A percentile compares a stretch with the other conserved stretches of the same genome.
Evolutionary conservation across 1,140 invertebrate genomes (phyloP).

Genomic region (Episyrphus balteatus): DNA sequence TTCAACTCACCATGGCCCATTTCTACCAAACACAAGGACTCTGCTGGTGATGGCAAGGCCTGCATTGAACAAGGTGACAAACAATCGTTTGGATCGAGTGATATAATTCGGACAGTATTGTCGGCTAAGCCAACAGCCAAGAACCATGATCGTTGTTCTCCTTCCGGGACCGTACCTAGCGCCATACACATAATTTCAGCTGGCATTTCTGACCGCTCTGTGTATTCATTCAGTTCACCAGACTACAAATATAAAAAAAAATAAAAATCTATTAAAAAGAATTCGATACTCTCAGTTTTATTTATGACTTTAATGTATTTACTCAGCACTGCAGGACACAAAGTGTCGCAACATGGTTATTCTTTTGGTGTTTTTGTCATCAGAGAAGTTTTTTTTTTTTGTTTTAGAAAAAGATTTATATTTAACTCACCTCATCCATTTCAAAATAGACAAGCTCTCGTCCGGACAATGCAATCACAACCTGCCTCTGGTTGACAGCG

Average conservation of each 20-base stretch:
- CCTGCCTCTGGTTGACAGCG: constrained; percentile 96
- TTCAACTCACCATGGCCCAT: constrained; percentile 48
- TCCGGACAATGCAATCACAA: constrained; percentile 94
- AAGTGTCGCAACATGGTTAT: constrained; percentile 35
- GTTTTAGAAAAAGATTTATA: neutral
- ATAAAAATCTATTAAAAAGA: neutral
- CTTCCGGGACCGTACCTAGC: constrained; percentile 83
- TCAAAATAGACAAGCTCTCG: constrained; percentile 99
- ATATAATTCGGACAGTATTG: constrained; percentile 95
- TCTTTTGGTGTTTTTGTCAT: constrained; percentile 36
- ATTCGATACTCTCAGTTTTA: neutral
- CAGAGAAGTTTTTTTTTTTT: constrained; percentile 13
- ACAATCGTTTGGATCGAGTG: constrained; percentile 90
- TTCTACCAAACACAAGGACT: constrained; percentile 95
- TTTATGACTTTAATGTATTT: neutral
- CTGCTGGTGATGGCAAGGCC: constrained; percentile 88
- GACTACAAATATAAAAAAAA: constrained; percentile 50
- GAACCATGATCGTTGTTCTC: constrained; percentile 93
- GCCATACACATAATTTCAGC: constrained; percentile 98
- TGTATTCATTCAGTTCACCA: constrained; percentile 96
- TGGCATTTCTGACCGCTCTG: constrained; percentile 91
- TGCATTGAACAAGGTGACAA: constrained; percentile 91
- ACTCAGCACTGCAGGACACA: constrained; percentile 39
- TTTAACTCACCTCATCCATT: constrained; percentile 86
- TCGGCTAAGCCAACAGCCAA: constrained; percentile 93